Base-by-base conservation (phyloP, 2,888 invertebrate genomes). In the Hydrotaea cyrtoneurina region DNA sequence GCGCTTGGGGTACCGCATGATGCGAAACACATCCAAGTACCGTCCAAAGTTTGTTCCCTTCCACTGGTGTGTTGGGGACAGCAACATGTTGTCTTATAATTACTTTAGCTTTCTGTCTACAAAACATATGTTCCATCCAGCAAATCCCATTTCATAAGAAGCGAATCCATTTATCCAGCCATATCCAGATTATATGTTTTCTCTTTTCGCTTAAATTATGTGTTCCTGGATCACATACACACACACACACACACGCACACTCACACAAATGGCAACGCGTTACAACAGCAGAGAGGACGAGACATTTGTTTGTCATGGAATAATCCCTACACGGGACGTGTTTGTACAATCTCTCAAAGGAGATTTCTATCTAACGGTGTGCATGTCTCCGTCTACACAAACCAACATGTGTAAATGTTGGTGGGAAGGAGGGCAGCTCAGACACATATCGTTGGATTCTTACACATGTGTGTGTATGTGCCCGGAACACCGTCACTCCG, bases 31-130 rank as follows among this genome's bases (percentile, higher is more conserved):
- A n/a, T n/a, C n/a, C n/a, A n/a, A n/a, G n/a, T n/a, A n/a, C n/a
- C n/a, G n/a, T n/a, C n/a, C n/a, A n/a, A n/a, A n/a, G n/a, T n/a
- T n/a, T n/a, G n/a, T n/a, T 39, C 13, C 39, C 4, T 39, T 39
- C 11, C 39, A n/a, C n/a, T 1, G 17, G 17, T 66, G 19, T 43
- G 39, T 31, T 39, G 19, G n/a, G 17, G 66, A 17, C 66, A 66
- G 74, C 84, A 79, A 85, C 79, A 85, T 81, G 84, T 81, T 73
- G 84, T 78, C 76, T 53, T 69, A 75, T 81, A 79, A 81, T 85
- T 81, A 81, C 57, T 79, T 83, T 80, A 46, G 43, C 19, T 83
- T 59, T 39, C 26, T 81, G 84, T 85, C 84, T 85, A 66, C 57
- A 23, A 76, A 85, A 79, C 84, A 85, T 85, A 85, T 85, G 81